These are phyloP conservation scores for Parotia lawesii DNA, from an alignment of 2,113 vertebrate genomes.

Conservation along the genomic window DNA sequence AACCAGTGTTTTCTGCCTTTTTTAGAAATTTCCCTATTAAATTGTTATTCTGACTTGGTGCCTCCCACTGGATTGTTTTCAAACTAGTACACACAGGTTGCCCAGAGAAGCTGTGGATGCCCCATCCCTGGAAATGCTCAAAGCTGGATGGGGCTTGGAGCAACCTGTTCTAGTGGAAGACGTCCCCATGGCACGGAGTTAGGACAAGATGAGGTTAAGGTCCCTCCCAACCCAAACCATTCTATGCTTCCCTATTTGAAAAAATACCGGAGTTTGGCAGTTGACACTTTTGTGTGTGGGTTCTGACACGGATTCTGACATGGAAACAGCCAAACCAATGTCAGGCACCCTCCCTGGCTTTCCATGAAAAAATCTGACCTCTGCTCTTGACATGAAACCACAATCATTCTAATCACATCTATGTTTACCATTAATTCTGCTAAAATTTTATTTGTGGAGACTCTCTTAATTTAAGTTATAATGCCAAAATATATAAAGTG, in stretches of 20 bases:
- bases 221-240: background rate
- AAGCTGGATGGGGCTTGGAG: background rate
- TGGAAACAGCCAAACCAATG: background rate
- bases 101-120: background rate
- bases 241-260: background rate
- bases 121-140: background rate
- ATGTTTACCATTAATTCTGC: background rate
- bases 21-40: too few relatives aligned
- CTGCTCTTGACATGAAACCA: background rate
- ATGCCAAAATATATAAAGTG: background rate
- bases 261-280: background rate
- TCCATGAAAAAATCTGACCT: background rate
- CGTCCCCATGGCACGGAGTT: accelerated
- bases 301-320: accelerated
- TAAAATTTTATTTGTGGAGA: background rate
- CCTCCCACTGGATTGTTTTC: too few relatives aligned
- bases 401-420: background rate
- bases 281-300: accelerated
- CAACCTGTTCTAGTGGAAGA: background rate
- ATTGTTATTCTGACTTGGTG: too few relatives aligned
- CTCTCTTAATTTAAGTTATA: background rate
- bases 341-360: background rate
- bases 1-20: too few relatives aligned
- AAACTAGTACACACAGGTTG: background rate
- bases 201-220: background rate